phyloP scores from a whole-genome alignment of 2,888 invertebrate genomes.

The Amphipyra berbera region DNA sequence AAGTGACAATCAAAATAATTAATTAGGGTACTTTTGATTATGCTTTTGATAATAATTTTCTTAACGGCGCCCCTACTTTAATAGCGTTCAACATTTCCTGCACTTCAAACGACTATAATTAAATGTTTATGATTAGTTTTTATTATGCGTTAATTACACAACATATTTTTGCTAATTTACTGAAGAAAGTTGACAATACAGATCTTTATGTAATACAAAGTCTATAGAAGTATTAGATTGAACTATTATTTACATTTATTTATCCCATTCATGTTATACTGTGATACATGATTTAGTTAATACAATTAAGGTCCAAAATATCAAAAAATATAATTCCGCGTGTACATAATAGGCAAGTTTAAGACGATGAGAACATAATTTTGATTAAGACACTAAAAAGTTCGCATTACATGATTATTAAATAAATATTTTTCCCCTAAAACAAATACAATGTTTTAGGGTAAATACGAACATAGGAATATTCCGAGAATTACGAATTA shows the following conservation, averaged over 20 bases:
- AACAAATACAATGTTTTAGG: no score
- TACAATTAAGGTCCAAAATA: conserved; percentile 2
- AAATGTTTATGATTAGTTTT: conserved; percentile 19
- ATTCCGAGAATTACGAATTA: no score
- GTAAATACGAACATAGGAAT: no score
- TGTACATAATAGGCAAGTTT: conserved; percentile 24
- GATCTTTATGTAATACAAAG: conserved; percentile 41
- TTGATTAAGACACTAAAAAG: conserved; percentile 40
- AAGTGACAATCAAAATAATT: conserved; percentile 1
- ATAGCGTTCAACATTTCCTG: conserved; percentile 19
- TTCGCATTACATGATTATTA: conserved; percentile 24
- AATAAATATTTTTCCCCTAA: conserved; percentile 7
- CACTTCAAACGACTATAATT: conserved; percentile 14
- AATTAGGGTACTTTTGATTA: conserved; percentile 5
- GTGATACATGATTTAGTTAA: conserved; percentile 28
- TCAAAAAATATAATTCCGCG: conserved; percentile 10
- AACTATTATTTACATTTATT: conserved; percentile 51
- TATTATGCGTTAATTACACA: conserved; percentile 46
- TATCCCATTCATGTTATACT: conserved; percentile 18
- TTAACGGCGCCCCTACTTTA: conserved; percentile 7
- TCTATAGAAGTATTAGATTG: conserved; percentile 35
- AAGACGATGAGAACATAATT: conserved; percentile 58
- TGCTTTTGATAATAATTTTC: background rate
- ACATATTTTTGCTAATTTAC: conserved; percentile 35
- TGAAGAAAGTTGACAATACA: conserved; percentile 36